A percentile compares a stretch with the other conserved stretches of the same genome.
Evolutionary conservation across 1,140 invertebrate species (phyloP).

Genomic region (Lepidurus arcticus): DNA sequence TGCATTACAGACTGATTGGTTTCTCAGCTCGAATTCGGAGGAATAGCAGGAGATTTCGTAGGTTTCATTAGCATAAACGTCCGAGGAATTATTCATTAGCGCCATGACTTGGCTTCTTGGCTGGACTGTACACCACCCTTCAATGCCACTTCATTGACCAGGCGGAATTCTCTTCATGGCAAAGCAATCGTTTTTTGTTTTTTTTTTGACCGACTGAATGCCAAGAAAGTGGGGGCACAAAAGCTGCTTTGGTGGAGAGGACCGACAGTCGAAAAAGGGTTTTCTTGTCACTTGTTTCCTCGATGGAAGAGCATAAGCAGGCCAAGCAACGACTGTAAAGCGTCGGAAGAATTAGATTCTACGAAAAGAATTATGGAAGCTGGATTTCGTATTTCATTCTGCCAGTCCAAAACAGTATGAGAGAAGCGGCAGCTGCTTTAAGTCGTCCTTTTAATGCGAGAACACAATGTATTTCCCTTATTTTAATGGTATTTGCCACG

Average conservation of each 20-base stretch:
- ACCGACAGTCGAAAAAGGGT: not conserved
- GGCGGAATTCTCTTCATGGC: not conserved
- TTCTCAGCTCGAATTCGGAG: not conserved
- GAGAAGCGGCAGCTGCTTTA: slow-evolving; percentile 1
- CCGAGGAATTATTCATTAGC: slow-evolving; percentile 14
- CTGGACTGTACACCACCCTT: not conserved
- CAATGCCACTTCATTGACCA: not conserved
- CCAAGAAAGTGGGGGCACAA: not conserved
- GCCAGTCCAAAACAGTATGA: not conserved
- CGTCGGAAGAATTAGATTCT: not conserved
- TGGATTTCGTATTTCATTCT: not conserved
- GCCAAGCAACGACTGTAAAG: not conserved
- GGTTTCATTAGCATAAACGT: not conserved
- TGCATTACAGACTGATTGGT: not conserved
- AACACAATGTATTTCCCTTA: not conserved
- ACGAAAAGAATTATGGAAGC: not conserved
- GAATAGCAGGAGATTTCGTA: slow-evolving; percentile 4
- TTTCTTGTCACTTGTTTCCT: slow-evolving; percentile 6
- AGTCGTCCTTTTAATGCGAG: not conserved
- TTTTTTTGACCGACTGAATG: not conserved
- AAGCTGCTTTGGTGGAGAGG: not conserved
- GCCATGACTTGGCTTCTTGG: not conserved
- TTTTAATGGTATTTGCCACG: not conserved
- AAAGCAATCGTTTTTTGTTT: not conserved
- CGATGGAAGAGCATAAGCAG: not conserved